Conservation (phyloP, 64 coral and sea anemone species). For the Montipora efflorescens region DNA sequence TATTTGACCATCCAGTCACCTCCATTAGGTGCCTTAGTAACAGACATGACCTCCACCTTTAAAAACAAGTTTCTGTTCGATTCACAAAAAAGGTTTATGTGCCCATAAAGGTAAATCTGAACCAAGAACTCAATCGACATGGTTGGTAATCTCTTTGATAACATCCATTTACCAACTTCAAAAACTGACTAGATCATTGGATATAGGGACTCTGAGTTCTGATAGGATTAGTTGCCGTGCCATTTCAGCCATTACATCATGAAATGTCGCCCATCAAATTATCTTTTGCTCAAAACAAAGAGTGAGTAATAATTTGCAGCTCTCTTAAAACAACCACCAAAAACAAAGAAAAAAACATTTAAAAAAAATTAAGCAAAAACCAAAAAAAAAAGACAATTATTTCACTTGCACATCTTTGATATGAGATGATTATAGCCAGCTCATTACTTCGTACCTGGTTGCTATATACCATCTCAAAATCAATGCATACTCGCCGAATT, state of each 20-base stretch:
- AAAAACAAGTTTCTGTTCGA: neutral
- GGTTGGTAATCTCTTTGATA: neutral
- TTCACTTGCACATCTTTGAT: neutral
- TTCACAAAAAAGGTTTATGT: neutral
- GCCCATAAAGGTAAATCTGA: neutral
- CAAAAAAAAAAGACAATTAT: neutral
- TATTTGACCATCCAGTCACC: constrained; percentile 73
- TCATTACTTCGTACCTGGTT: neutral
- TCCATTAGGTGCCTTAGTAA: constrained; percentile 6
- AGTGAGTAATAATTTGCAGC: neutral
- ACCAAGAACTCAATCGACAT: neutral
- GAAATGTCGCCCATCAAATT: neutral
- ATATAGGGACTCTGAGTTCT: neutral
- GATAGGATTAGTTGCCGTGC: neutral
- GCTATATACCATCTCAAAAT: neutral
- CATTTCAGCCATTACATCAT: constrained; percentile 2
- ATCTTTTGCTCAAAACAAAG: neutral
- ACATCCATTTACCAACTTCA: neutral
- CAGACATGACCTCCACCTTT: constrained; percentile 52
- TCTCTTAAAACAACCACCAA: neutral
- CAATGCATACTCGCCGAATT: neutral
- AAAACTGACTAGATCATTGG: neutral
- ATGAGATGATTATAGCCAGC: neutral
- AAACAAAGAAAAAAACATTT: too few species aligned
- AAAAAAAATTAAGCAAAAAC: too few species aligned